Evolutionary conservation across 2,797 vertebrate species (phyloP).

Genomic region (Martes flavigula): DNA sequence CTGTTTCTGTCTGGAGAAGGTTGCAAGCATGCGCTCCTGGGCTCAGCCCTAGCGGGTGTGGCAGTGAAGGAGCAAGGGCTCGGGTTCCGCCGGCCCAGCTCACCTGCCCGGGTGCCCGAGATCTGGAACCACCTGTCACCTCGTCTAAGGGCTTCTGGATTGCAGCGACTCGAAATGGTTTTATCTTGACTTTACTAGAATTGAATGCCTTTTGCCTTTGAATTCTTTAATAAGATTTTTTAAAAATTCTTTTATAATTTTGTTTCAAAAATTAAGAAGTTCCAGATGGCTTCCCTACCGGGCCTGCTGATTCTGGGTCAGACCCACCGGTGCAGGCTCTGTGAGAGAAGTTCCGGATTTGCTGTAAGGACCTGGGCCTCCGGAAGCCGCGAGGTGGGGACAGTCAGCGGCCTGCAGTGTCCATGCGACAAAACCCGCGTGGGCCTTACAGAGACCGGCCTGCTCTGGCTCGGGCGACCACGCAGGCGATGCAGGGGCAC

Average conservation of each 20-base stretch:
- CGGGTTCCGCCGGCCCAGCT: background rate
- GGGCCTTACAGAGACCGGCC: rapidly evolving
- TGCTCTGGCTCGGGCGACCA: rapidly evolving
- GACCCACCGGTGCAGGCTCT: background rate
- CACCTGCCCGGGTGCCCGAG: rapidly evolving
- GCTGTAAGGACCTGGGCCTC: rapidly evolving
- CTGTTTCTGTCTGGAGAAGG: rapidly evolving
- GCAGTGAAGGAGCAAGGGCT: rapidly evolving
- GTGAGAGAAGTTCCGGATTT: rapidly evolving
- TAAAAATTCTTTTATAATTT: background rate
- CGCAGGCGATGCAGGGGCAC: rapidly evolving
- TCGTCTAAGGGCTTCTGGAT: background rate
- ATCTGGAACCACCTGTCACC: rapidly evolving
- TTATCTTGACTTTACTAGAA: background rate
- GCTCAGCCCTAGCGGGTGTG: background rate
- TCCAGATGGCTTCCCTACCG: background rate
- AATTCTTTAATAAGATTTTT: background rate
- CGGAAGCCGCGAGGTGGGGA: no score
- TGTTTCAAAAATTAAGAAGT: background rate
- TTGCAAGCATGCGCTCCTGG: rapidly evolving
- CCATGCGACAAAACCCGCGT: rapidly evolving
- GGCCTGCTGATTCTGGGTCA: background rate
- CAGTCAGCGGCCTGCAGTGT: rapidly evolving
- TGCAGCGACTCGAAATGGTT: rapidly evolving
- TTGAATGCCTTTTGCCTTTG: background rate